Conservation (phyloP, 2,113 vertebrate genomes). For the Phalacrocorax carbo region DNA sequence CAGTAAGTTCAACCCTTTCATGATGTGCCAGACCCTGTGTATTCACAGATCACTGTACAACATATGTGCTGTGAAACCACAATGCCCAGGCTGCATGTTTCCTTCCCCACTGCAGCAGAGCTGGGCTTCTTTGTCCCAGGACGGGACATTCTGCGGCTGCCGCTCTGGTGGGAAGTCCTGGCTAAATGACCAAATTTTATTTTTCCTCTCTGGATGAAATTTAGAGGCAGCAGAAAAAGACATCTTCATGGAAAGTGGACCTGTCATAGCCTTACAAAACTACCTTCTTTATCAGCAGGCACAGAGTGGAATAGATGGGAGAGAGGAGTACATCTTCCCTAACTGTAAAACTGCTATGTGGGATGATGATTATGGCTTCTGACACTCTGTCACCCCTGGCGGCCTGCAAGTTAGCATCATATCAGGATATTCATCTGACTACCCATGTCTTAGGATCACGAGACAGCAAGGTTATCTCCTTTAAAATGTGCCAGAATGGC, state of each 20-base stretch:
- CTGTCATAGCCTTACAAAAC: not conserved
- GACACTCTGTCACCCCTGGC: not conserved
- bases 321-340: not conserved
- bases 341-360: rapidly evolving
- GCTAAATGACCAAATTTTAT: not conserved
- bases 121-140: not conserved
- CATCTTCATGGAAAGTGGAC: not conserved
- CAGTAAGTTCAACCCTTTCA: not conserved
- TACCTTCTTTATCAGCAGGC: not conserved
- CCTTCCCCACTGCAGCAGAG: not conserved
- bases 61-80: not conserved
- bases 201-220: not conserved
- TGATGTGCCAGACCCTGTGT: not conserved
- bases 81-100: not conserved
- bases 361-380: not conserved
- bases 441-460: not conserved
- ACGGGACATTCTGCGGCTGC: not conserved
- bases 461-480: not conserved
- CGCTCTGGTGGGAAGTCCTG: not conserved
- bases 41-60: not conserved
- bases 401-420: not conserved
- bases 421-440: not conserved
- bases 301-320: not conserved
- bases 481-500: not conserved
- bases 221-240: not conserved